Evolutionary conservation across 2,113 vertebrate species (phyloP), one percentile per base, ranked within the genome.

Genomic region (Gambusia holbrooki): DNA sequence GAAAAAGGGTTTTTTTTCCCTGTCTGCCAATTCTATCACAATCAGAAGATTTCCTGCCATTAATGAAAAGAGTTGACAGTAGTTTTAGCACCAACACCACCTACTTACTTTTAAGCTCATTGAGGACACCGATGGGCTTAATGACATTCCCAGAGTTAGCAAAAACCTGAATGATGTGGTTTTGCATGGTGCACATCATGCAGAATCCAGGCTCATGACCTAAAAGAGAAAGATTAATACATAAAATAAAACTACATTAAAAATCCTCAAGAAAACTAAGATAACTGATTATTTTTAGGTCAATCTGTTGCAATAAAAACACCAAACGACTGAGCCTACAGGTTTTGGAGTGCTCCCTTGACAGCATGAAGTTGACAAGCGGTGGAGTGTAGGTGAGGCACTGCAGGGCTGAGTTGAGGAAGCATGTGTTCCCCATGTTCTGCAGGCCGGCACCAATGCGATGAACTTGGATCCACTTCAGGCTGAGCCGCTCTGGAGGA

Each of bases 131-230:
- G 2, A 96, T 95, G 1, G 98, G 98, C 79, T 98, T 99, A 73
- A 99, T 96, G 77, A 97, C 96, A 51, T 96, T 96, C 54, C 95
- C 96, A 71, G 97, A 96, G 82, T 96, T 98, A 67, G 95, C 96
- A 76, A 98, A 95, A 42, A 96, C 97, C 87, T 97, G 96, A 85
- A 94, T 97, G 78, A 98, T 94, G 81, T 99, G 98, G 68, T 96
- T 95, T 86, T 99, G 96, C 97, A 99, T 97, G 0, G 95, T 97
- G 72, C 98, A 99, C 97, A 99, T 97, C 97, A 99, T 99, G 88
- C 98, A 99, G 87, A 99, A 99, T 0, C 96, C 97, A 76, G 96
- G 94, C 66, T 96, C 96, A 0, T 96, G 95, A 95, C 97, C 98
- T 99, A 80, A 0, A 61, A 77, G 29, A 70, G 22, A n/a, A 40